phyloP scores from a whole-genome alignment of 2,797 vertebrate genomes.

The Epinephelus awoara region DNA sequence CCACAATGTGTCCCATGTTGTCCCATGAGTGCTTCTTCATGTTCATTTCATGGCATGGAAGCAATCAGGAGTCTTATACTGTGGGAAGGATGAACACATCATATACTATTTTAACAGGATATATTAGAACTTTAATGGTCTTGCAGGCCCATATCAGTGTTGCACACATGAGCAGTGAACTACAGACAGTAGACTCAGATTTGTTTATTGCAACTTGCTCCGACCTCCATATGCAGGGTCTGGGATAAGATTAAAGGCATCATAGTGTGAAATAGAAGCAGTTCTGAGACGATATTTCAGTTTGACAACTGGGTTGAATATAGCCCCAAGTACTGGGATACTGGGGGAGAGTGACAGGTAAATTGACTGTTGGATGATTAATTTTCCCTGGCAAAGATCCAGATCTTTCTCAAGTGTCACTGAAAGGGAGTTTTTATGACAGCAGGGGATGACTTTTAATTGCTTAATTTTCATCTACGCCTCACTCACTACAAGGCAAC shows the following conservation, averaged over 20 bases:
- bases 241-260: constrained; percentile 52
- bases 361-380: constrained; percentile 67
- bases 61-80: not conserved
- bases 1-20: not conserved
- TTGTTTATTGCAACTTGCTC: constrained; percentile 30
- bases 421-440: constrained; percentile 56
- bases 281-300: constrained; percentile 54
- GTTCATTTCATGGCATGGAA: not conserved
- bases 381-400: constrained; percentile 60
- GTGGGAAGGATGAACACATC: not conserved
- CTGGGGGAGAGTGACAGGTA: constrained; percentile 66
- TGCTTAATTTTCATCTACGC: constrained; percentile 62
- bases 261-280: constrained; percentile 52
- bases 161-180: constrained; percentile 24
- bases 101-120: constrained; percentile 8
- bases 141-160: not conserved
- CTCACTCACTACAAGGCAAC: constrained; percentile 32
- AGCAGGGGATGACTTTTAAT: constrained; percentile 63
- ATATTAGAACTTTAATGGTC: constrained; percentile 8
- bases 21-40: not conserved
- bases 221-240: constrained; percentile 37
- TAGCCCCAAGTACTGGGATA: constrained; percentile 40
- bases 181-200: constrained; percentile 1
- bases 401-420: constrained; percentile 64
- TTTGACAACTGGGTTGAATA: constrained; percentile 58